These are phyloP conservation scores for Arctopsyche grandis DNA, from an alignment of 1,140 invertebrate genomes.

Conservation along the genomic window DNA sequence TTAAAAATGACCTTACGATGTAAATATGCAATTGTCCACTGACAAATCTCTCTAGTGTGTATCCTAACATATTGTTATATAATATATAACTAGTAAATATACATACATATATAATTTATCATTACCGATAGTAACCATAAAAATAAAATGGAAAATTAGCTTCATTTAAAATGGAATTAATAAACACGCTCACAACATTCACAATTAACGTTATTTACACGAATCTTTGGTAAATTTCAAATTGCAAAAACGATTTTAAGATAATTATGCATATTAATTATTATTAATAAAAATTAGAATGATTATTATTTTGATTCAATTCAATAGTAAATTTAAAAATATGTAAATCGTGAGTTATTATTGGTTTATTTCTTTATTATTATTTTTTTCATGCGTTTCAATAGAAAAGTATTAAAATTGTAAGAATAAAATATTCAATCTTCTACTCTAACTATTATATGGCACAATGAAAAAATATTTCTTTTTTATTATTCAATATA, in stretches of 20 bases:
- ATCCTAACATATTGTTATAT: no score
- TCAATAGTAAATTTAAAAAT: neutral
- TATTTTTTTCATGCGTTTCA: neutral
- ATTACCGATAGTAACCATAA: no score
- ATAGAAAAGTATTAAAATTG: constrained; percentile 34
- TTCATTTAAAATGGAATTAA: constrained; percentile 1
- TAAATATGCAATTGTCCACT: no score
- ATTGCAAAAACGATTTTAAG: neutral
- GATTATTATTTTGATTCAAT: no score
- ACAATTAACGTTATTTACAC: constrained; percentile 28
- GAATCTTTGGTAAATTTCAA: constrained; percentile 32
- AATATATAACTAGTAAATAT: no score
- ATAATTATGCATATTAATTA: neutral
- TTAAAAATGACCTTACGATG: no score
- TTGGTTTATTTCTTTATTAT: neutral
- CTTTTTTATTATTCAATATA: constrained; percentile 20
- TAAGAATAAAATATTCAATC: constrained; percentile 28
- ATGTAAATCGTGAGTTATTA: no score
- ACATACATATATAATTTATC: neutral
- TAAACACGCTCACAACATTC: constrained; percentile 26
- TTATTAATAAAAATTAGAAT: neutral
- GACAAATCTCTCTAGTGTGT: no score
- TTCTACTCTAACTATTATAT: constrained; percentile 34
- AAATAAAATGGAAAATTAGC: neutral
- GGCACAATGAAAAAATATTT: constrained; percentile 53